These are phyloP conservation scores for Chironomus tentans DNA, from an alignment of 2,888 invertebrate species.

Conservation along the genomic window DNA sequence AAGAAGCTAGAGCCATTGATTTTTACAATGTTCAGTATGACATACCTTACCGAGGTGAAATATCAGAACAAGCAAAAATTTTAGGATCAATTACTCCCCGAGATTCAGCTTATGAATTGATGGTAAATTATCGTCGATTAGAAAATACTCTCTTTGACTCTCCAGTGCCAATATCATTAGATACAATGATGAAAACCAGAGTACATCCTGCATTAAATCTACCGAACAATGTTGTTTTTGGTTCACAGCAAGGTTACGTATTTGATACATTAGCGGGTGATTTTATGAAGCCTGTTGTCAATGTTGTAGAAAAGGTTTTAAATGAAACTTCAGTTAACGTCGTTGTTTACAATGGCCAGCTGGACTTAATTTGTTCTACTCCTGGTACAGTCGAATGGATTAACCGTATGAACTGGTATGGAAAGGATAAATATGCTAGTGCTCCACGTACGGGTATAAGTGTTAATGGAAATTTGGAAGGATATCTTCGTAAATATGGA, in stretches of 20 bases:
- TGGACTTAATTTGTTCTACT: slow-evolving; percentile 77
- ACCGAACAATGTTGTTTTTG: slow-evolving; percentile 56
- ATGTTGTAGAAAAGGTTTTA: slow-evolving; percentile 58
- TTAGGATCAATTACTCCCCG: not conserved
- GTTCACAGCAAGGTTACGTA: slow-evolving; percentile 50
- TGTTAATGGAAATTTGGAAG: slow-evolving; percentile 55
- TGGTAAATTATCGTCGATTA: slow-evolving; percentile 11
- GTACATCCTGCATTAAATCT: slow-evolving; percentile 59
- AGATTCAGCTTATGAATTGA: not conserved
- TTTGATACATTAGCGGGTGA: slow-evolving; percentile 53
- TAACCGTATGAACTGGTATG: slow-evolving; percentile 56
- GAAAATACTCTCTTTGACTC: not conserved
- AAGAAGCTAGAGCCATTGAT: slow-evolving; percentile 56
- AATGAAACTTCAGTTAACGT: slow-evolving; percentile 59
- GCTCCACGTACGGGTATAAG: slow-evolving; percentile 50
- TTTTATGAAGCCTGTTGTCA: slow-evolving; percentile 73
- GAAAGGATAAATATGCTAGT: slow-evolving; percentile 48
- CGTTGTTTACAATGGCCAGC: slow-evolving; percentile 62
- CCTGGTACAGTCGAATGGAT: slow-evolving; percentile 70
- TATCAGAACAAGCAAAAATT: not conserved
- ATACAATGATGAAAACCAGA: slow-evolving; percentile 59
- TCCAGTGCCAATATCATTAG: slow-evolving; percentile 32
- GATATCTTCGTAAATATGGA: slow-evolving; percentile 58
- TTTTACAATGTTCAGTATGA: slow-evolving; percentile 72
- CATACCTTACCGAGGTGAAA: slow-evolving; percentile 26